Evolutionary conservation across 1,140 invertebrate species (phyloP).

Genomic region (Teleogryllus occipitalis): DNA sequence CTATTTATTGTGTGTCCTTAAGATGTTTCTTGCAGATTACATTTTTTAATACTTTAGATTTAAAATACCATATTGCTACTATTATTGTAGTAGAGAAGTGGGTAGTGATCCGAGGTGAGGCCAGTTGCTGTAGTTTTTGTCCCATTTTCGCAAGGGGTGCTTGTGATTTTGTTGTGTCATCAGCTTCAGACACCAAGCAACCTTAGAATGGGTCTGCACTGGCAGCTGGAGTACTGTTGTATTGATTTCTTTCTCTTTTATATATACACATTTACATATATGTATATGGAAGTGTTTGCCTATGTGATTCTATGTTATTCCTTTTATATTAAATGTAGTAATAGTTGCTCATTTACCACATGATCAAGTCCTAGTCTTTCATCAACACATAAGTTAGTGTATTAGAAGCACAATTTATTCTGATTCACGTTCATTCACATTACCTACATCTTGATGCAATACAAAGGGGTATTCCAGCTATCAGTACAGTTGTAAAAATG

Average conservation of each 20-base stretch:
- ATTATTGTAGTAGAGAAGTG: slow-evolving; percentile 7
- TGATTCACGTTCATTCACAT: neutral
- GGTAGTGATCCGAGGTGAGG: neutral
- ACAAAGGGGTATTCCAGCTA: neutral
- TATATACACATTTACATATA: neutral
- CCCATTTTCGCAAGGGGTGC: neutral
- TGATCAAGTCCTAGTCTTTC: neutral
- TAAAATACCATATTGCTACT: slow-evolving; percentile 13
- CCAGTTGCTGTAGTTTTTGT: slow-evolving; percentile 11
- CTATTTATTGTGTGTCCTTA: slow-evolving; percentile 22
- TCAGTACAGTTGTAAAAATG: neutral
- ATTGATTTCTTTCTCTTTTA: neutral
- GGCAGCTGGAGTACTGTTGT: neutral
- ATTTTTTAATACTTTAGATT: slow-evolving; percentile 20
- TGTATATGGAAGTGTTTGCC: too few species aligned
- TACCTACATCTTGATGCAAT: neutral
- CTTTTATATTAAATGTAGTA: neutral
- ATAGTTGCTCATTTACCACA: neutral
- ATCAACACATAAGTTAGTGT: slow-evolving; percentile 2
- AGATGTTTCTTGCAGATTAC: slow-evolving; percentile 14
- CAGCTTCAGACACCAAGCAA: neutral
- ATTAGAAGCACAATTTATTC: neutral
- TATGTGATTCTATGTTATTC: neutral
- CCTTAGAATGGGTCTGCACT: neutral
- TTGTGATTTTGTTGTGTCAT: slow-evolving; percentile 3